phyloP scores from a whole-genome alignment of 2,888 invertebrate genomes.

The Hypolimnas misippus region DNA sequence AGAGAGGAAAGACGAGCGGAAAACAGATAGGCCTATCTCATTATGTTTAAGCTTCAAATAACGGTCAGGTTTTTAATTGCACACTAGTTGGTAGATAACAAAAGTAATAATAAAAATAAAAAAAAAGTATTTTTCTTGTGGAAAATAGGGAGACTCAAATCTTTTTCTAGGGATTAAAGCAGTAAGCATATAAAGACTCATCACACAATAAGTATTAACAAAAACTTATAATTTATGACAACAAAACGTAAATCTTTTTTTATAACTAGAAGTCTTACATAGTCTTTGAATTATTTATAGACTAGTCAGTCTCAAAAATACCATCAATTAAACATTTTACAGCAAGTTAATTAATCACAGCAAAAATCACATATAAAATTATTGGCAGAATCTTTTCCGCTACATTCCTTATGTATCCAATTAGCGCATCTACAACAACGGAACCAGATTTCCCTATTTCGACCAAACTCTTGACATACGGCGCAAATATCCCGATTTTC shows the following conservation, averaged over 20 bases:
- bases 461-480: not conserved
- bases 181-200: too few species aligned
- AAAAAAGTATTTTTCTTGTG: not conserved
- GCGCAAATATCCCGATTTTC: not conserved
- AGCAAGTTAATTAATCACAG: not conserved
- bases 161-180: too few species aligned
- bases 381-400: constrained; percentile 17
- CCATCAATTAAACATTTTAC: constrained; percentile 6
- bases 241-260: too few species aligned
- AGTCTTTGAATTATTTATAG: constrained; percentile 1
- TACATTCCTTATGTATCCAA: constrained; percentile 25
- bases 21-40: too few species aligned
- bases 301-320: constrained; percentile 12
- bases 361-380: constrained; percentile 13
- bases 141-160: not conserved
- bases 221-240: too few species aligned
- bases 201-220: too few species aligned
- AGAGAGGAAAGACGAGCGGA: too few species aligned
- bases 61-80: too few species aligned
- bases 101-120: too few species aligned
- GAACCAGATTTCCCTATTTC: constrained; percentile 5
- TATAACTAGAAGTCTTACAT: constrained; percentile 1
- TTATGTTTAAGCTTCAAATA: too few species aligned
- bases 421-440: constrained; percentile 22
- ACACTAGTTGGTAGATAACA: not conserved